phyloP scores from a whole-genome alignment of 2,888 invertebrate species.

The Kuschelorhynchus macadamiae region DNA sequence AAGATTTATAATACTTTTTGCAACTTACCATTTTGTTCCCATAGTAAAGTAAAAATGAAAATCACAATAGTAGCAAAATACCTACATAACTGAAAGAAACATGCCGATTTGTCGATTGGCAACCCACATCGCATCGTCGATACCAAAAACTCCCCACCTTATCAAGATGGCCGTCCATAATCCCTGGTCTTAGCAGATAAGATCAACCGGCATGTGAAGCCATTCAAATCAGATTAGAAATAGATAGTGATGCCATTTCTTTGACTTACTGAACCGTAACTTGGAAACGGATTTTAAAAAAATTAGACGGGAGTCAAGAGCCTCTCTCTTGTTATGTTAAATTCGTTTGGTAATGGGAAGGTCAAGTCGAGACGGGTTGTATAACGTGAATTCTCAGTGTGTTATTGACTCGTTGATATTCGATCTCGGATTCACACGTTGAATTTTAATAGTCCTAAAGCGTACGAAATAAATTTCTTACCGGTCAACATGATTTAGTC shows the following conservation, averaged over 20 bases:
- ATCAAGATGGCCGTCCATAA: slow-evolving; percentile 59
- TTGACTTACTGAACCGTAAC: slow-evolving; percentile 64
- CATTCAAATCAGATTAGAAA: slow-evolving; percentile 63
- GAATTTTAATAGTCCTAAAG: slow-evolving; percentile 3
- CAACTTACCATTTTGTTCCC: no score
- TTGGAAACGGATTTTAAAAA: slow-evolving; percentile 48
- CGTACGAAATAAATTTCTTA: no score
- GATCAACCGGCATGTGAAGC: slow-evolving; percentile 55
- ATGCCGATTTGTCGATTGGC: background rate
- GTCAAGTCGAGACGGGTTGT: slow-evolving; percentile 13
- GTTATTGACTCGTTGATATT: slow-evolving; percentile 3
- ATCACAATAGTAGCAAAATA: no score
- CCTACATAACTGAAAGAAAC: no score
- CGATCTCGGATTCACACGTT: background rate
- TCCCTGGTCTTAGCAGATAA: slow-evolving; percentile 54
- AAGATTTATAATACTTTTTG: no score
- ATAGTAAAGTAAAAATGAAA: no score
- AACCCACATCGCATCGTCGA: slow-evolving; percentile 5
- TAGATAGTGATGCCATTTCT: slow-evolving; percentile 65
- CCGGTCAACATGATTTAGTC: no score
- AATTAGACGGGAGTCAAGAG: slow-evolving; percentile 22
- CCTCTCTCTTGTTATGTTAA: slow-evolving; percentile 8
- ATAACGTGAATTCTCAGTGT: slow-evolving; percentile 6
- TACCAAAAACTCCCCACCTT: slow-evolving; percentile 49
- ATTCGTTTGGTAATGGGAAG: slow-evolving; percentile 7